These are phyloP conservation scores for Leptinotarsa lineolata DNA, from an alignment of 1,140 invertebrate genomes.

Conservation along the genomic window DNA sequence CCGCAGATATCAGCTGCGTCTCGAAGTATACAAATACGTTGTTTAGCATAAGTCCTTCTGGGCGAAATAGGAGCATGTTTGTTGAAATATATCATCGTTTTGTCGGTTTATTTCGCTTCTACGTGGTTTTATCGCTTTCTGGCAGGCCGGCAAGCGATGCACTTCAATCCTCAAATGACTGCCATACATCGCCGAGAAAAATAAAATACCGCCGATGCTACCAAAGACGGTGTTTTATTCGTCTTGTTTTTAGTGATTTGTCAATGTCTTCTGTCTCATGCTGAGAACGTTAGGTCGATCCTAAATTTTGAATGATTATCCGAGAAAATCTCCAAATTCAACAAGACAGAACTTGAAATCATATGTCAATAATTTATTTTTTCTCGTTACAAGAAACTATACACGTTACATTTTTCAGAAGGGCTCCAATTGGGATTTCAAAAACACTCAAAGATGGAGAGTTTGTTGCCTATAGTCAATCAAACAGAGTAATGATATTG, in stretches of 20 bases:
- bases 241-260: conserved; percentile 30
- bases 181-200: conserved; percentile 39
- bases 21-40: conserved; percentile 23
- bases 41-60: conserved; percentile 20
- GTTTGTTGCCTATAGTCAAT: too few relatives aligned
- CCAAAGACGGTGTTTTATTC: conserved; percentile 43
- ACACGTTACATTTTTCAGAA: too few relatives aligned
- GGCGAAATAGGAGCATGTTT: conserved; percentile 26
- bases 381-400: too few relatives aligned
- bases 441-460: too few relatives aligned
- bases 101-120: conserved; percentile 38
- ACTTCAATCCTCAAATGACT: conserved; percentile 42
- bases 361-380: too few relatives aligned
- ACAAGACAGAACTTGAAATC: too few relatives aligned
- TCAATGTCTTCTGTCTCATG: conserved; percentile 30
- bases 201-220: conserved; percentile 38
- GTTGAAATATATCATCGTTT: conserved; percentile 42
- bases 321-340: too few relatives aligned
- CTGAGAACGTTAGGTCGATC: background rate
- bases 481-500: too few relatives aligned
- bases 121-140: conserved; percentile 39
- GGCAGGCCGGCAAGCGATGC: conserved; percentile 37
- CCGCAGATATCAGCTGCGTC: background rate
- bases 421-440: too few relatives aligned
- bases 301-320: background rate